phyloP scores from a whole-genome alignment of 2,888 invertebrate species.

The Noctua fimbriata region DNA sequence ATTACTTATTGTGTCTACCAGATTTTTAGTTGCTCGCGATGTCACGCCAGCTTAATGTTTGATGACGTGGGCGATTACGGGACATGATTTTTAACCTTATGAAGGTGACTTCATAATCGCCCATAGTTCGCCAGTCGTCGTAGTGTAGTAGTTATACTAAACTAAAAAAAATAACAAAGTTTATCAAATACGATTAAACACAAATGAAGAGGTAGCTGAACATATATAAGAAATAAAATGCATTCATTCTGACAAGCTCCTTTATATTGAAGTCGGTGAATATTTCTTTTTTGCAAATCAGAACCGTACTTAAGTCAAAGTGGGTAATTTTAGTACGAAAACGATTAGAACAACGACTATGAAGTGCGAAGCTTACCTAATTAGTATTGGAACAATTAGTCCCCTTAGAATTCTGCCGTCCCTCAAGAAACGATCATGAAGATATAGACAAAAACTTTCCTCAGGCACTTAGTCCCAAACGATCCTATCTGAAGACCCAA shows the following conservation, averaged over 20 bases:
- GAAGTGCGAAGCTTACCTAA: constrained; percentile 30
- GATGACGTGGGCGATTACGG: background rate
- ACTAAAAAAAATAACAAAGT: background rate
- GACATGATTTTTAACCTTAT: background rate
- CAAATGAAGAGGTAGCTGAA: background rate
- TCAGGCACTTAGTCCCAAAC: constrained; percentile 60
- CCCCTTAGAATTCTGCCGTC: constrained; percentile 45
- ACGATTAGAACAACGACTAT: constrained; percentile 26
- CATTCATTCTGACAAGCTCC: no score
- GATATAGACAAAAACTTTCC: constrained; percentile 59
- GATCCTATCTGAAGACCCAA: constrained; percentile 64
- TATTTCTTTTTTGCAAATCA: background rate
- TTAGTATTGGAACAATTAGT: constrained; percentile 49
- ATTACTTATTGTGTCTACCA: background rate
- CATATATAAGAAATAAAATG: background rate
- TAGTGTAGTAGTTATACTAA: no score
- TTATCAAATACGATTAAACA: background rate
- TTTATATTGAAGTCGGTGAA: background rate
- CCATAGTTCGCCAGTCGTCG: no score
- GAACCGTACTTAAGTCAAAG: background rate
- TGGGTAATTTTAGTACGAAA: constrained; percentile 12
- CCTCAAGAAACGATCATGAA: constrained; percentile 52
- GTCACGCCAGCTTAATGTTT: background rate
- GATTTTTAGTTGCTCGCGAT: background rate
- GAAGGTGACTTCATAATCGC: no score